Percentiles rank a stretch among this genome's conserved stretches.
Conservation (phyloP, 2,113 vertebrate species). For the Jacana jacana region DNA sequence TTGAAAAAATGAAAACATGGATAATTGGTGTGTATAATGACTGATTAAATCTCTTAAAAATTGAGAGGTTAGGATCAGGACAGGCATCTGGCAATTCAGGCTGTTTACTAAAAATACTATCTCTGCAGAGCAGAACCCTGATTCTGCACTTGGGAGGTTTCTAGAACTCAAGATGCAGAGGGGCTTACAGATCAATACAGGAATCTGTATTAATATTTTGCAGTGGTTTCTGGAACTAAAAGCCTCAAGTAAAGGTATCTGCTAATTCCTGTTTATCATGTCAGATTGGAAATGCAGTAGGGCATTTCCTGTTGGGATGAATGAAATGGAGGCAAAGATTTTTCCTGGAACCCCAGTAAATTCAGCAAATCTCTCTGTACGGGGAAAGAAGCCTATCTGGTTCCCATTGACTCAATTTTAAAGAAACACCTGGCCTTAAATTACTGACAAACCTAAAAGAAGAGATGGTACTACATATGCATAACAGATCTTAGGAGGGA, state of each 20-base stretch:
- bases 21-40: background rate
- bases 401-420: background rate
- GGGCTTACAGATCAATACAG: background rate
- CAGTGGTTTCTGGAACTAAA: background rate
- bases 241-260: background rate
- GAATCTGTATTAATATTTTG: background rate
- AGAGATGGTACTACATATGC: background rate
- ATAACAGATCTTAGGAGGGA: background rate
- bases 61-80: background rate
- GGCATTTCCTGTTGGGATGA: background rate
- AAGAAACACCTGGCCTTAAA: background rate
- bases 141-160: background rate
- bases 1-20: background rate
- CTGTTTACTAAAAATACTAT: background rate
- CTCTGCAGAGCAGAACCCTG: background rate
- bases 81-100: background rate
- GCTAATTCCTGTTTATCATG: background rate
- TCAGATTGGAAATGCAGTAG: background rate
- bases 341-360: background rate
- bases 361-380: background rate
- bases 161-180: background rate
- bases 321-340: background rate
- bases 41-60: background rate
- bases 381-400: background rate
- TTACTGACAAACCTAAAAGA: background rate